phyloP scores from a whole-genome alignment of 2,888 invertebrate species.

The Brachycybe producta region DNA sequence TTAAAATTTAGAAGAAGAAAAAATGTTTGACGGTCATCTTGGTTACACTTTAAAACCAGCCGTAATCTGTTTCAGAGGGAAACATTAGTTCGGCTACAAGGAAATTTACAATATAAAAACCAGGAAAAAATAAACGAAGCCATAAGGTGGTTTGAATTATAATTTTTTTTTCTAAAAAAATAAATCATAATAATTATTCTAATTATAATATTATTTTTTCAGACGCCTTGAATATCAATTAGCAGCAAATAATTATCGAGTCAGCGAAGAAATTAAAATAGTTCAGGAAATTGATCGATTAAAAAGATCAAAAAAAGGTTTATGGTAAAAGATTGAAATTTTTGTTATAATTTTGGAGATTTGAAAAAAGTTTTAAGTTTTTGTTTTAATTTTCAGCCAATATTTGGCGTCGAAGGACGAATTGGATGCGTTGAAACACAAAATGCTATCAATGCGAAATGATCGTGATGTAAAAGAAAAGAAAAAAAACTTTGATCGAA shows the following conservation, averaged over 20 bases:
- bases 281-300: slow-evolving; percentile 14
- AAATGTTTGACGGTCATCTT: too few relatives aligned
- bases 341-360: not conserved
- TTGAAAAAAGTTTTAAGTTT: not conserved
- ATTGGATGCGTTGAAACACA: slow-evolving; percentile 4
- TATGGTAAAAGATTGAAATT: slow-evolving; percentile 2
- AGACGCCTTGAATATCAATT: slow-evolving; percentile 13
- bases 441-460: not conserved
- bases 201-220: not conserved
- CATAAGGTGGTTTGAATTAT: slow-evolving; percentile 1
- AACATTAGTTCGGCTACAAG: slow-evolving; percentile 6
- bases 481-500: not conserved
- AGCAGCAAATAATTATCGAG: slow-evolving; percentile 4
- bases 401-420: slow-evolving; percentile 1
- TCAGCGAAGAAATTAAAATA: slow-evolving; percentile 13
- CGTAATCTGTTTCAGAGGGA: slow-evolving; percentile 9
- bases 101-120: slow-evolving; percentile 10
- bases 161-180: not conserved
- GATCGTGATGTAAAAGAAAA: slow-evolving; percentile 8
- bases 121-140: slow-evolving; percentile 11
- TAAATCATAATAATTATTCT: slow-evolving; percentile 5
- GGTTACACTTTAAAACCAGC: too few relatives aligned
- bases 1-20: too few relatives aligned
- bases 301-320: slow-evolving; percentile 10
- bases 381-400: not conserved